Base-by-base conservation (phyloP, 1,140 invertebrate species). In the Drosophila fuyamai region DNA sequence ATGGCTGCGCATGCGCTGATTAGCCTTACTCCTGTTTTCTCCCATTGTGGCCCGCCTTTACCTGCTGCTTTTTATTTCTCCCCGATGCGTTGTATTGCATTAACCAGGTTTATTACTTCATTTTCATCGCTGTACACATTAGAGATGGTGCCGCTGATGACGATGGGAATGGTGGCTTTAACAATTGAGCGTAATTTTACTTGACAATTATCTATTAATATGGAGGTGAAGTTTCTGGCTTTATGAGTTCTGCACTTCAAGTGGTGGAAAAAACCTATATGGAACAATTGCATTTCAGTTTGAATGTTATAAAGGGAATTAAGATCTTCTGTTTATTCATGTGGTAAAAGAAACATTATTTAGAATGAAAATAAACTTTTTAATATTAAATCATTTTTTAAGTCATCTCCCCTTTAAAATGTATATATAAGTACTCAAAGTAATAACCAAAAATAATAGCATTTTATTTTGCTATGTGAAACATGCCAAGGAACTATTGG, bases 101-200 rank as follows among this genome's bases (percentile, higher is more conserved):
- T 86, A 86, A 73, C 58, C 56, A 79, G 62, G 66, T 82, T 88
- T 86, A 88, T 86, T 86, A 79, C 84, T 86, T 83, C 74, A 86
- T 86, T 74, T 76, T 68, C 71, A 73, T 65, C 56, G 76, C 27
- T 68, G 80, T 63, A 48, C 80, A 71, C 63, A 86, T 81, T 86
- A 70, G 82, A 81, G 81, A 67, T 80, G 67, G 78, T 82, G 65
- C 27, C 44, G 65, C 65, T 40, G 51, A 70, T 70, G 63, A 48
- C 66, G 40, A 54, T 67, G 66, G 61, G 51, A 53, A 61, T 27
- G 63, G 14, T 59, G 56, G 58, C 60, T 35, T 56, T 60, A 79
- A 81, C 82, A 77, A 74, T 81, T 76, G 73, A 50, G 56, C 74
- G 23, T 81, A 84, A 84, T 81, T 81, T 68, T 58, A 60, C 58